Evolutionary conservation across 2,888 invertebrate genomes (phyloP), one percentile per base, ranked within the genome.

Genomic region (Oasisia sp.): DNA sequence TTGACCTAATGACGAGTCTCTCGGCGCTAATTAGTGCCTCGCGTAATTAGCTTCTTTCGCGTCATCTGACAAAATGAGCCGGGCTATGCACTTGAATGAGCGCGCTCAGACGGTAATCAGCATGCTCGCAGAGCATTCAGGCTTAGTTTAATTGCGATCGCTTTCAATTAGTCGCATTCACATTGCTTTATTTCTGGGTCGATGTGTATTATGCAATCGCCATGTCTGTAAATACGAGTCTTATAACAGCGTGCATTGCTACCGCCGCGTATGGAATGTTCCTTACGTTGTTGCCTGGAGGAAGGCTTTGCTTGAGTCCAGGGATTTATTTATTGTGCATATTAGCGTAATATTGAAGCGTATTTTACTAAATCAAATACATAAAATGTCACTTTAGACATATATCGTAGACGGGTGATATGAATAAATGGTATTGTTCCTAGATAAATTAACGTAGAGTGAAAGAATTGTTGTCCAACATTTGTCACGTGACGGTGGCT

Each of bases 1-100:
- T 74, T 74, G 74, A 74, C 74, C 74, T 74, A 74, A 74, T 74
- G 74, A 74, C 74, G 74, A 74, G 27, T 74, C 74, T 74, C 74
- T 74, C 27, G 74, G 74, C 74, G 74, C 74, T 74, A 74, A 74
- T 74, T 74, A 74, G 74, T 74, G 74, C 74, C 74, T 74, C 27
- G n/a, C 74, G 74, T 74, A n/a, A 74, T 74, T 74, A 74, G 27
- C 74, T 74, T 74, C 27, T 19, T 27, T 74, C 74, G 74, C 19
- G 74, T 74, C 74, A 74, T 19, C 74, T 19, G 74, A 74, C 74
- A 74, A 74, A 74, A n/a, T 74, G 74, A 74, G 74, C 74, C 27
- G 74, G 74, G 19, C 74, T 27, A 27, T n/a, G 14, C 74, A n/a
- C 74, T 74, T n/a, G 74, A 74, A 74, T 19, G 74, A 74, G 74